Evolutionary conservation across 35 echinoderm and acorn worm species (phyloP), one percentile per base, ranked within the genome.

Genomic region (Diadema setosum): DNA sequence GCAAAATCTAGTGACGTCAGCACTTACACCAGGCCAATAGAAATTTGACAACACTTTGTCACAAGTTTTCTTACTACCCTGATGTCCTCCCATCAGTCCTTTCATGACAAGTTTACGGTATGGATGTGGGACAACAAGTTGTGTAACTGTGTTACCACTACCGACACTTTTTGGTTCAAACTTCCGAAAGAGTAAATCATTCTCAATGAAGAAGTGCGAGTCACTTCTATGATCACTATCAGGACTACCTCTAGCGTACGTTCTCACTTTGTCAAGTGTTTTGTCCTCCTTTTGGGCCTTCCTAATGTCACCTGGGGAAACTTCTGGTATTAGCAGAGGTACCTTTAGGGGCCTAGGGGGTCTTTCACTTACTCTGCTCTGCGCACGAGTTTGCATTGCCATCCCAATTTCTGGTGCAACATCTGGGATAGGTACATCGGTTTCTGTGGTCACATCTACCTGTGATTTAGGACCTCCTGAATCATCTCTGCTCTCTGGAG

Each of bases 21-120:
- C 75, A 42, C 44, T 43, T 24, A 87, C 64, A 65, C 90, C 90
- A 32, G 90, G 90, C 83, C 90, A 86, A 58, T 46, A 86, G 81
- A 92, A 92, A 45, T 63, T 39, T 18, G 18, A 18, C 50, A 87
- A 15, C 0, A 92, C 49, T 34, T 87, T 92, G 35, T 87, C 55
- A 26, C 50, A 14, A 4, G 90, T 92, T 32, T 82, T 86, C 45
- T 92, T 87, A 24, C 48, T 24, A 17, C 90, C 90, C 45, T 81
- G 75, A 70, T 92, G 84, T 64, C 90, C 90, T 12, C 90, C 90
- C 42, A 92, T 42, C 12, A 65, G 58, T 9, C 60, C 50, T 65
- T 75, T 87, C 74, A 92, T 61, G 15, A 92, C 84, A 27, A 41
- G 29, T 18, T 41, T 60, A 1, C 83, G 31, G 45, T 59, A 86